phyloP scores from a whole-genome alignment of 2,113 vertebrate genomes.

The Sander lucioperca region DNA sequence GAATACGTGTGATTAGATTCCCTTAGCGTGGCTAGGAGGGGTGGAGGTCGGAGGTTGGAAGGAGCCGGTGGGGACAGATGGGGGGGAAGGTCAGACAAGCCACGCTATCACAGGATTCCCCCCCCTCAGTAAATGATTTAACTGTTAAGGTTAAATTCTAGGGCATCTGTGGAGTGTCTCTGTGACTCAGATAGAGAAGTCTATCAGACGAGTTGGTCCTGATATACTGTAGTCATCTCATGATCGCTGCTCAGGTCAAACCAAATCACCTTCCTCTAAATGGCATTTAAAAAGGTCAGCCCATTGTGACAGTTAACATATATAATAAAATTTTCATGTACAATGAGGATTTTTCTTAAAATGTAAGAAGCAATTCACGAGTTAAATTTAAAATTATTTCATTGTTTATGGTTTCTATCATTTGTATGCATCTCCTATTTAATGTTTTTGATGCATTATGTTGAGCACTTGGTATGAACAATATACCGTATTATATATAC shows the following conservation, averaged over 20 bases:
- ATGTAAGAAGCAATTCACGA: background rate
- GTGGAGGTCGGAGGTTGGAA: slow-evolving; percentile 54
- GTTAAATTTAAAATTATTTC: background rate
- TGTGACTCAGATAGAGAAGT: slow-evolving; percentile 32
- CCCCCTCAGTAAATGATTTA: slow-evolving; percentile 63
- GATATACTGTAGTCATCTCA: slow-evolving; percentile 46
- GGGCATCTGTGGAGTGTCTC: slow-evolving; percentile 61
- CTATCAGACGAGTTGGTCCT: slow-evolving; percentile 6
- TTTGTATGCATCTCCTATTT: no score
- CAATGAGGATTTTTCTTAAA: background rate
- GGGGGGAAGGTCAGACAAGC: slow-evolving; percentile 33
- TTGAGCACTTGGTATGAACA: no score
- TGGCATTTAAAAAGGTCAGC: slow-evolving; percentile 14
- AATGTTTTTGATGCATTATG: no score
- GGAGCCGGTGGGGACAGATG: slow-evolving; percentile 17
- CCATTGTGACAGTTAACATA: background rate
- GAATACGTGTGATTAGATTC: slow-evolving; percentile 76
- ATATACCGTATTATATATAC: no score
- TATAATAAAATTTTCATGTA: background rate
- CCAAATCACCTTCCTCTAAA: slow-evolving; percentile 25
- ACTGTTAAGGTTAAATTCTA: slow-evolving; percentile 61
- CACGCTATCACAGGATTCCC: slow-evolving; percentile 44
- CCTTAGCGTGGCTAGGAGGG: slow-evolving; percentile 45
- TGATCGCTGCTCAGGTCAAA: slow-evolving; percentile 31
- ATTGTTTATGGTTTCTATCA: no score